Evolutionary conservation across 2,888 invertebrate genomes (phyloP).

Genomic region (Tridacna crocea): DNA sequence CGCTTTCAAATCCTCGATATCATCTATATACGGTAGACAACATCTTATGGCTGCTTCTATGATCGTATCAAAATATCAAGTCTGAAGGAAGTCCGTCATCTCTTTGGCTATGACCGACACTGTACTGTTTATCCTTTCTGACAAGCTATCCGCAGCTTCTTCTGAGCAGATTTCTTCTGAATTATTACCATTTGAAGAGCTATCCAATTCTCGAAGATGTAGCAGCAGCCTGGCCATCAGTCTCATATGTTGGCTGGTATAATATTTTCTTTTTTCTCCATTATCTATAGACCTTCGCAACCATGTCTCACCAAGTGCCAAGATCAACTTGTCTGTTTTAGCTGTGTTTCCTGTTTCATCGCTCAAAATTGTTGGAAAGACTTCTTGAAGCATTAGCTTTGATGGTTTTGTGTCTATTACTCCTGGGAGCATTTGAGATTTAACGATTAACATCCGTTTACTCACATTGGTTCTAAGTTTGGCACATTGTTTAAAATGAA

Average conservation of each 20-base stretch:
- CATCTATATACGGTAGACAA: slow-evolving; percentile 47
- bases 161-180: too few relatives aligned
- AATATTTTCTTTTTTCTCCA: slow-evolving; percentile 40
- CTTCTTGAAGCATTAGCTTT: slow-evolving; percentile 22
- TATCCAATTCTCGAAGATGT: neutral
- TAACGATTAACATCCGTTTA: neutral
- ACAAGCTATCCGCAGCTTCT: too few relatives aligned
- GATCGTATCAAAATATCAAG: slow-evolving; percentile 37
- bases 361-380: slow-evolving; percentile 28
- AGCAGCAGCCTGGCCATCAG: slow-evolving; percentile 37
- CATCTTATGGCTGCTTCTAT: slow-evolving; percentile 27
- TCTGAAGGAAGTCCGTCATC: slow-evolving; percentile 38
- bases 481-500: neutral
- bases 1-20: slow-evolving; percentile 40
- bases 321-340: slow-evolving; percentile 34
- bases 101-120: too few relatives aligned
- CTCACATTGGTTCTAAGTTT: neutral
- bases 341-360: slow-evolving; percentile 27
- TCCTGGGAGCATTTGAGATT: neutral
- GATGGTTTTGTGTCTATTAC: neutral
- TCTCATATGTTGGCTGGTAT: slow-evolving; percentile 47
- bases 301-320: slow-evolving; percentile 26
- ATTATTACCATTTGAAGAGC: too few relatives aligned
- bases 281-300: slow-evolving; percentile 42
- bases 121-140: too few relatives aligned